Evolutionary conservation across 2,797 vertebrate genomes (phyloP), one percentile per base, ranked within the genome.

Genomic region (Allobates femoralis): DNA sequence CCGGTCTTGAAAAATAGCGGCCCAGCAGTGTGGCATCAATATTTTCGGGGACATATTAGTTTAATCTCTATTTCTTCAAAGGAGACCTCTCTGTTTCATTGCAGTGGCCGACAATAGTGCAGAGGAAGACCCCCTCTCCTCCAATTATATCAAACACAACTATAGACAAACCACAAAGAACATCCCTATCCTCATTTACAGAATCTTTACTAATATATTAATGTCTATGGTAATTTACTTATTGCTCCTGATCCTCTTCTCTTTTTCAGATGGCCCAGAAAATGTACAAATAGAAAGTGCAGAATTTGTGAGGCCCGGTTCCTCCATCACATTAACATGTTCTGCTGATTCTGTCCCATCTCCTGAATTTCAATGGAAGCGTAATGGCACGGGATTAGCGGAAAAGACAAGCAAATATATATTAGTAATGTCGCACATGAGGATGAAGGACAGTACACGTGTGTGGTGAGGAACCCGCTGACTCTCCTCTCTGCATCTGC

Each of bases 221-320:
- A n/a, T n/a, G n/a, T n/a, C n/a, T n/a, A n/a, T n/a, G n/a, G n/a
- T n/a, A n/a, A n/a, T 21, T 37, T 37, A 69, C 64, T 18, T 34
- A 3, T 34, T 69, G 19, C 32, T 34, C 30, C 32, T 34, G 18
- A 14, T 37, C 4, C 6, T 21, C 32, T 69, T 71, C 23, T 81
- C 18, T 69, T 71, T 83, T 74, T 16, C 53, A 83, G 81, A 83
- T 71, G 81, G 81, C 32, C 81, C 81, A 21, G 53, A 83, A 21
- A 34, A 46, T 0, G 28, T 41, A 23, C 12, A 23, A 5, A 58
- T 83, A 12, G 26, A 6, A 58, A 67, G 81, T 2, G 1, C 19
- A 7, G 10, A 4, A 56, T 8, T 26, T 34, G 32, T 83, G 18
- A 26, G 3, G 3, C 30, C 32, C 11, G 53, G 64, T 23, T 28